Evolutionary conservation across 2,888 invertebrate species (phyloP), one percentile per base, ranked within the genome.

Genomic region (Schrankia costaestrigalis): DNA sequence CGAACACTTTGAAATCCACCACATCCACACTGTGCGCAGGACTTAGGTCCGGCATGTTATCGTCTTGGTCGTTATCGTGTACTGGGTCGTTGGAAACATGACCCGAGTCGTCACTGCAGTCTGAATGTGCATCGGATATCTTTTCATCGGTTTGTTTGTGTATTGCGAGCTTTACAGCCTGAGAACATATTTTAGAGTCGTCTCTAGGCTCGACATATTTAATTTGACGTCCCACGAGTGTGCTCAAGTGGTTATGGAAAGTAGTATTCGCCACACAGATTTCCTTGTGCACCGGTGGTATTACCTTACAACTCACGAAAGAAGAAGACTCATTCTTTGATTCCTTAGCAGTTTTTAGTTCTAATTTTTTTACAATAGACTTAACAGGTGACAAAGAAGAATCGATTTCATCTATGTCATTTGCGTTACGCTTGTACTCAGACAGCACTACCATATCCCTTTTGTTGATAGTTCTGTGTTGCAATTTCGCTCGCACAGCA

Each of bases 1-100:
- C 68, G 58, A 79, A 82, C 24, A 70, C 56, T 65, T 82, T 83
- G 56, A 81, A 79, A 54, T 81, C 84, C 46, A 83, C 75, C 41
- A 80, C 86, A 34, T 85, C 83, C 2, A 70, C 65, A 30, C 63
- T 55, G 30, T 54, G 59, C 21, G 67, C 61, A 1, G 81, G 70
- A 37, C 74, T 75, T 33, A 75, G 42, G 34, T 78, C 79, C 49
- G 71, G 71, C 31, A 74, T 71, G 53, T 69, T 75, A 56, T 85
- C 82, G 50, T 71, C 60, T 5, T 64, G 67, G 41, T 92, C 91
- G 60, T 91, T 90, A 70, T 93, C 93, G 65, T 93, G 94, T 30
- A 93, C 93, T 39, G 94, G 93, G 68, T 93, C 94, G 63, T 94
- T 94, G 29, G 94, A 94, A 54, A 94, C 94, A 77, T 94, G 94